Conservation (phyloP, 1,140 invertebrate genomes). For the Temnothorax longispinosus region DNA sequence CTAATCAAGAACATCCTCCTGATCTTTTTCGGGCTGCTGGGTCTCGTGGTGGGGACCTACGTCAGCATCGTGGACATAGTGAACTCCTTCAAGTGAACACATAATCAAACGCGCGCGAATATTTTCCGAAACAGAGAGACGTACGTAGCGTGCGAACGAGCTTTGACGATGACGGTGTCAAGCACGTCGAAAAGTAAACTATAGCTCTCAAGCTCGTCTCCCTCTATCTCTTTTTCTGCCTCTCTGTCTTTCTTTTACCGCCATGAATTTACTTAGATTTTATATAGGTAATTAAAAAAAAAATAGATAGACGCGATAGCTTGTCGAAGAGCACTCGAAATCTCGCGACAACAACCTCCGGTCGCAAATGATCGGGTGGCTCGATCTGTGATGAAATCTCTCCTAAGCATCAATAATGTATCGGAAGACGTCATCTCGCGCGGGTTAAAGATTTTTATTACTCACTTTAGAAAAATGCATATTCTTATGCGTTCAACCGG, state of each 20-base stretch:
- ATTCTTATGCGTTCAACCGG: background rate
- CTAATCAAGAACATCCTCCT: constrained; percentile 87
- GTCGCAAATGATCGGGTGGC: background rate
- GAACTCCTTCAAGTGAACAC: constrained; percentile 73
- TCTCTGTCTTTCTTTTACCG: constrained; percentile 12
- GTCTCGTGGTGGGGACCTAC: constrained; percentile 90
- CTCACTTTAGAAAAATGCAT: background rate
- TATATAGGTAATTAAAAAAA: background rate
- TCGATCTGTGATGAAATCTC: constrained; percentile 42
- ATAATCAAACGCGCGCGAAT: background rate
- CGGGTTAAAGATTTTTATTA: constrained; percentile 35
- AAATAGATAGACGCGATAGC: constrained; percentile 26
- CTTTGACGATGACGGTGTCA: background rate
- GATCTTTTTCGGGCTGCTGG: constrained; percentile 89
- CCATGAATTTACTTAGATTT: constrained; percentile 53
- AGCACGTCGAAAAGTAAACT: background rate
- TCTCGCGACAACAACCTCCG: constrained; percentile 34
- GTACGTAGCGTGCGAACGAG: background rate
- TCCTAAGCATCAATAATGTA: background rate
- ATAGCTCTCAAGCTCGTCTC: background rate
- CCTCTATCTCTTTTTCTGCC: no score
- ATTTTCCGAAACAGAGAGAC: background rate
- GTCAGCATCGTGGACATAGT: constrained; percentile 89
- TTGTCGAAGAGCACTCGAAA: constrained; percentile 42
- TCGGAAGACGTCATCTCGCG: background rate